Conservation (phyloP, 2,113 vertebrate genomes). For the Cervus canadensis region DNA sequence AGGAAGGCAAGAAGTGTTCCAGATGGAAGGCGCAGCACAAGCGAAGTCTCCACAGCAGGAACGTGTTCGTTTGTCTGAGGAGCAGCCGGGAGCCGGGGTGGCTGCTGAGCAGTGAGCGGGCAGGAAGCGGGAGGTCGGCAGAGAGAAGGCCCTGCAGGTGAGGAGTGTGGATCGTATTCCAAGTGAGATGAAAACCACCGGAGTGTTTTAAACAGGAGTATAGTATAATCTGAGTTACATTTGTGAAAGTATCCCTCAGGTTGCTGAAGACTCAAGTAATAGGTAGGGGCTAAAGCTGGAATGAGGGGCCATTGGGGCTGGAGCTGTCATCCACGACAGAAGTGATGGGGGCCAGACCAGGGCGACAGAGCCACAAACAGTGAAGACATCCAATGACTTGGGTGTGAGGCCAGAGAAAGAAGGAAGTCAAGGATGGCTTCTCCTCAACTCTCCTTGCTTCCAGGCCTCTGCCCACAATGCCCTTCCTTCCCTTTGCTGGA, state of each 20-base stretch:
- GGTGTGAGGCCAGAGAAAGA: not conserved
- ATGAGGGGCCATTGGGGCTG: not conserved
- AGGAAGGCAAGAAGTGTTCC: not conserved
- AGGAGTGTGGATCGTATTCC: not conserved
- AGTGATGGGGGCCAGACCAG: not conserved
- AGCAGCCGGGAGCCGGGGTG: not conserved
- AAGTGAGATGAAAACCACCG: not conserved
- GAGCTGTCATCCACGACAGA: not conserved
- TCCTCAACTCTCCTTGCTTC: not conserved
- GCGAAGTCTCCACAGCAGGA: not conserved
- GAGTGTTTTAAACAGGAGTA: not conserved
- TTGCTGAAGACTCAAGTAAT: not conserved
- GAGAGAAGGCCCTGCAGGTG: too few relatives aligned
- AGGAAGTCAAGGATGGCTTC: not conserved
- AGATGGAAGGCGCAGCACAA: not conserved
- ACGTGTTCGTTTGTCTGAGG: not conserved
- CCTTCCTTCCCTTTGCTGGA: not conserved
- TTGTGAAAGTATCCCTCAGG: not conserved
- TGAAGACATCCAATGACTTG: not conserved
- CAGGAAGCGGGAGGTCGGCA: not conserved
- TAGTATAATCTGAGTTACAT: not conserved
- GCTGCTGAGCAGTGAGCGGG: not conserved
- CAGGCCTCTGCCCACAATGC: not conserved
- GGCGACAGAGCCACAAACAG: fast-evolving
- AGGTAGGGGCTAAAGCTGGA: too few relatives aligned